Conservation (phyloP, 1,140 invertebrate genomes). For the Panagrolaimus sp. region DNA sequence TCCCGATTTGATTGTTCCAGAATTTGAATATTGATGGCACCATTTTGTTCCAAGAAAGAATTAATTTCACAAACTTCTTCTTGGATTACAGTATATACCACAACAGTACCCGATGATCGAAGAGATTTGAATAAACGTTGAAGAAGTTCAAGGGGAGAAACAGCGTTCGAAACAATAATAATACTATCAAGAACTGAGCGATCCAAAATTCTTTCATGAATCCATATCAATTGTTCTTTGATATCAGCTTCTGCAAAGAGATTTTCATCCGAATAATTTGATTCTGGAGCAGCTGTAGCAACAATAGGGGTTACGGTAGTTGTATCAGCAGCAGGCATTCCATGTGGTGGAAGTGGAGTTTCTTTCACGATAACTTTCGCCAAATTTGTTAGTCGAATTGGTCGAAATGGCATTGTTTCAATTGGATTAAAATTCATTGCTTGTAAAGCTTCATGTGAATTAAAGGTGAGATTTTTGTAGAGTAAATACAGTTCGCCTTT, state of each 20-base stretch:
- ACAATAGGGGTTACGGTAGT: background rate
- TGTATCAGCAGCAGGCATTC: background rate
- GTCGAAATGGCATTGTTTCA: slow-evolving; percentile 3
- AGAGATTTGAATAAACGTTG: background rate
- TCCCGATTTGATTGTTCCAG: background rate
- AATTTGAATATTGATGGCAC: background rate
- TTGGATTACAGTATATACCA: background rate
- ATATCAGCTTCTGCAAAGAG: slow-evolving; percentile 4
- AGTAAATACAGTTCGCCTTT: slow-evolving; percentile 9
- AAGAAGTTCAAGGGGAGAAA: background rate
- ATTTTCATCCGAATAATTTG: slow-evolving; percentile 1
- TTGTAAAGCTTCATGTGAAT: slow-evolving; percentile 1
- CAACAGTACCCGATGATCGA: background rate
- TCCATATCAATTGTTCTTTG: background rate
- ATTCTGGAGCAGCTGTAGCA: background rate
- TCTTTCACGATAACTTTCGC: background rate
- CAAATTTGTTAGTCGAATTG: background rate
- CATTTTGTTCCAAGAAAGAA: background rate
- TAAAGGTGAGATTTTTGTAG: background rate
- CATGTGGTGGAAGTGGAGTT: background rate
- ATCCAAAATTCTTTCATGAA: background rate
- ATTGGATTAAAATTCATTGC: slow-evolving; percentile 12
- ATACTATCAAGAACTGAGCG: background rate
- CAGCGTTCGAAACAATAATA: background rate
- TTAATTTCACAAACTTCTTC: slow-evolving; percentile 1